Percentiles rank a stretch among this genome's conserved stretches.
phyloP scores from a whole-genome alignment of 2,113 vertebrate genomes.

The Panurus biarmicus region DNA sequence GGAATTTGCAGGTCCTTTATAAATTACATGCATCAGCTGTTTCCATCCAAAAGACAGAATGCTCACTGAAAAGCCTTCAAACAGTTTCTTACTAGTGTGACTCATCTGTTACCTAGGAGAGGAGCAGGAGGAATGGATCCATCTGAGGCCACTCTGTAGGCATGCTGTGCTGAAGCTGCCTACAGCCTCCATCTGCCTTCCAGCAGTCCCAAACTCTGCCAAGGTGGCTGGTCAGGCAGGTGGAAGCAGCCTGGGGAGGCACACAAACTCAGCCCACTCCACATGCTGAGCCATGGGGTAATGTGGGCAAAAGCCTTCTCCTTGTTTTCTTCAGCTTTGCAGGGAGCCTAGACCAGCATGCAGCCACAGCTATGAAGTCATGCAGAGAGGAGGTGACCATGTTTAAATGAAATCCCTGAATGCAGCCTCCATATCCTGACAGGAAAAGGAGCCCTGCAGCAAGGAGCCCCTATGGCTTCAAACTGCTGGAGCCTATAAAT shows the following conservation, averaged over 20 bases:
- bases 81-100: not conserved
- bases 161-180: not conserved
- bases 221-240: not conserved
- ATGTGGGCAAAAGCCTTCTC: not conserved
- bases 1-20: not conserved
- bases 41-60: not conserved
- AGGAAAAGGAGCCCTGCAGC: not conserved
- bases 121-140: not conserved
- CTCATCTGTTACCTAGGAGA: slow-evolving; percentile 56
- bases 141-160: slow-evolving; percentile 13
- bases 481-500: not conserved
- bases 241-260: not conserved
- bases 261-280: not conserved
- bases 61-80: not conserved
- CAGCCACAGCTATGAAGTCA: not conserved
- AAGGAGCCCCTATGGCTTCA: not conserved
- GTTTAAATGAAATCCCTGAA: not conserved
- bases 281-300: not conserved
- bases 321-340: not conserved
- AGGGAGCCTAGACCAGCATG: not conserved
- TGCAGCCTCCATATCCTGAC: not conserved
- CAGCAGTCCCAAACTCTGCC: not conserved
- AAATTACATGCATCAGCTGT: not conserved
- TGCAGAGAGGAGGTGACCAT: not conserved
- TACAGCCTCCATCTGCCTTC: slow-evolving; percentile 46